Percentiles rank a stretch among this genome's conserved stretches.
Conservation (phyloP, 1,140 invertebrate genomes). For the Andrena cerasifolii region DNA sequence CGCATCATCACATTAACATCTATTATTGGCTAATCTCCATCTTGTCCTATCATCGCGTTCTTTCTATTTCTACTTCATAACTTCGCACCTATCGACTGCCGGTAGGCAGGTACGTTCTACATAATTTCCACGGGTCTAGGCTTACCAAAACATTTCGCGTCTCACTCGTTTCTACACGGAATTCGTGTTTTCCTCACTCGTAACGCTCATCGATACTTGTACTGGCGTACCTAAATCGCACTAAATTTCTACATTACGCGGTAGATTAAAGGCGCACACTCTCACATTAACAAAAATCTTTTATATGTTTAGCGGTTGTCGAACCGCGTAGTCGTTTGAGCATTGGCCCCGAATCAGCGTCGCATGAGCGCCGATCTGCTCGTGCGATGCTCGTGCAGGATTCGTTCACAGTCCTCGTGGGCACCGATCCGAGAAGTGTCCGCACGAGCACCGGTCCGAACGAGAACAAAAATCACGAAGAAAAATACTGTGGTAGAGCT, state of each 20-base stretch:
- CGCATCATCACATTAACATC: conserved; percentile 57
- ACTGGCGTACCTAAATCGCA: background rate
- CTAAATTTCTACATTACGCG: background rate
- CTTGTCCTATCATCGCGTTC: conserved; percentile 31
- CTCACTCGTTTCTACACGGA: background rate
- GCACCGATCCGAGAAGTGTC: too few species aligned
- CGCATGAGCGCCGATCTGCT: too few species aligned
- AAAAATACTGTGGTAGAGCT: too few species aligned
- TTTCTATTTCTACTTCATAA: conserved; percentile 39
- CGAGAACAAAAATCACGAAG: too few species aligned
- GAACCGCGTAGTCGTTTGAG: too few species aligned
- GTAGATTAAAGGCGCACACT: background rate
- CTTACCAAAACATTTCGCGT: conserved; percentile 4
- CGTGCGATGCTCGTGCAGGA: too few species aligned
- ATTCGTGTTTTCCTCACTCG: background rate
- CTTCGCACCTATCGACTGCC: conserved; percentile 25
- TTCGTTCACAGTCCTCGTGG: too few species aligned
- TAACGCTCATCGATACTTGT: background rate
- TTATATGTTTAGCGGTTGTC: conserved; percentile 2
- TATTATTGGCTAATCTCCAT: conserved; percentile 34
- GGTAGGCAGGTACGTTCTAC: conserved; percentile 19
- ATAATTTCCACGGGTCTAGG: background rate
- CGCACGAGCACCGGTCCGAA: too few species aligned
- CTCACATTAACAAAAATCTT: background rate
- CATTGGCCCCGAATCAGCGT: too few species aligned